Conservation (phyloP, 2,888 invertebrate genomes). For the Phorcus lineatus region DNA sequence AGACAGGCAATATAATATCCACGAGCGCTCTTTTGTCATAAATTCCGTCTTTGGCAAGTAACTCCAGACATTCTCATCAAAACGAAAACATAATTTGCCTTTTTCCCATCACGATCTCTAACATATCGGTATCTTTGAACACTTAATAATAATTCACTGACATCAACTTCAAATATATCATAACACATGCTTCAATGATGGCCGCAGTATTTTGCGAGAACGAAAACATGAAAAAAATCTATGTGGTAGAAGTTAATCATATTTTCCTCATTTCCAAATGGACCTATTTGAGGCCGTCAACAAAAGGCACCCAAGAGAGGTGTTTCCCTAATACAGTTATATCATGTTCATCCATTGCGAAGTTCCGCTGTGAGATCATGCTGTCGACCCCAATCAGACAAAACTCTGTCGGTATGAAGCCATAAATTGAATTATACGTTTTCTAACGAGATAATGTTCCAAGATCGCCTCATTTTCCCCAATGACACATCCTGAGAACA, state of each 20-base stretch:
- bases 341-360: neutral
- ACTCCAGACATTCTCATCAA: too few relatives aligned
- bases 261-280: conserved; percentile 5
- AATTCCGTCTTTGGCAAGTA: too few relatives aligned
- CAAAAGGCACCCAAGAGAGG: neutral
- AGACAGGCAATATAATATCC: too few relatives aligned
- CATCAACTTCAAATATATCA: too few relatives aligned
- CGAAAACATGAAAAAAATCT: neutral
- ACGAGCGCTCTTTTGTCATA: too few relatives aligned
- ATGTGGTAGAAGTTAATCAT: neutral
- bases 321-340: neutral
- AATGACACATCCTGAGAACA: too few relatives aligned
- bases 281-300: neutral
- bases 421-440: conserved; percentile 7
- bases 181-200: neutral
- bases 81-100: too few relatives aligned
- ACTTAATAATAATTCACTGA: too few relatives aligned
- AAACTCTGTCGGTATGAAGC: neutral
- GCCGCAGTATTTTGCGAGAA: neutral
- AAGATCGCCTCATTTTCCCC: neutral
- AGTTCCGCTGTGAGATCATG: neutral
- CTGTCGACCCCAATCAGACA: neutral
- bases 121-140: too few relatives aligned
- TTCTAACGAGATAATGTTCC: neutral
- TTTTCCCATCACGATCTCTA: too few relatives aligned